phyloP scores from a whole-genome alignment of 2,113 vertebrate species.

The Hippocampus comes region DNA sequence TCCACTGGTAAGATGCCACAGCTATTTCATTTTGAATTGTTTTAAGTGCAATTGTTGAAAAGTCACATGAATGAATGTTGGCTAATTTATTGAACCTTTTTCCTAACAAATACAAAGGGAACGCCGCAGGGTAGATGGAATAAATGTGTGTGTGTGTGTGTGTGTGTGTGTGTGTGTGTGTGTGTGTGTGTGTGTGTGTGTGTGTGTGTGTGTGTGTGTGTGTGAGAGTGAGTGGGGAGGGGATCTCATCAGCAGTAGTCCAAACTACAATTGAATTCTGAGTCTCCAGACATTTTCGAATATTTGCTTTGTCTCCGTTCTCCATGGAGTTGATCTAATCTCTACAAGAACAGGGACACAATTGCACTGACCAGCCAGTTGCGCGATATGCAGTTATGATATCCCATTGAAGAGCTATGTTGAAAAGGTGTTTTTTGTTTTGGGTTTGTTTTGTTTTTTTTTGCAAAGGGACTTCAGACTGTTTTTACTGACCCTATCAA shows the following conservation, averaged over 20 bases:
- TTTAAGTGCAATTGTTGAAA: background rate
- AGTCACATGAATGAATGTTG: too few species aligned
- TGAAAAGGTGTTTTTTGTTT: background rate
- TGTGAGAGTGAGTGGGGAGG: too few species aligned
- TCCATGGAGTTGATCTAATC: background rate
- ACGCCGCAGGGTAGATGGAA: background rate
- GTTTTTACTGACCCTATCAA: too few species aligned
- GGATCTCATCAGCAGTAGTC: background rate
- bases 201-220: too few species aligned
- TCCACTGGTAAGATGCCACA: conserved; percentile 81
- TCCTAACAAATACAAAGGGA: background rate
- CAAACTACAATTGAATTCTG: background rate
- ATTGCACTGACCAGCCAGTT: background rate
- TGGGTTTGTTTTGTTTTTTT: too few species aligned
- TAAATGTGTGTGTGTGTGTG: too few species aligned
- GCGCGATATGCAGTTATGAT: background rate
- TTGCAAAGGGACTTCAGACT: too few species aligned
- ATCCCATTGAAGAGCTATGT: background rate
- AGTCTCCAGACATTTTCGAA: background rate
- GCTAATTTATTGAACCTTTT: background rate
- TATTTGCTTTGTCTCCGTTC: background rate
- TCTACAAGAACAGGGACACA: background rate
- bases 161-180: too few species aligned
- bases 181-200: too few species aligned
- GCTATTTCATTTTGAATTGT: background rate